These are phyloP conservation scores for Clamator glandarius DNA, from an alignment of 2,797 vertebrate species.

Conservation along the genomic window DNA sequence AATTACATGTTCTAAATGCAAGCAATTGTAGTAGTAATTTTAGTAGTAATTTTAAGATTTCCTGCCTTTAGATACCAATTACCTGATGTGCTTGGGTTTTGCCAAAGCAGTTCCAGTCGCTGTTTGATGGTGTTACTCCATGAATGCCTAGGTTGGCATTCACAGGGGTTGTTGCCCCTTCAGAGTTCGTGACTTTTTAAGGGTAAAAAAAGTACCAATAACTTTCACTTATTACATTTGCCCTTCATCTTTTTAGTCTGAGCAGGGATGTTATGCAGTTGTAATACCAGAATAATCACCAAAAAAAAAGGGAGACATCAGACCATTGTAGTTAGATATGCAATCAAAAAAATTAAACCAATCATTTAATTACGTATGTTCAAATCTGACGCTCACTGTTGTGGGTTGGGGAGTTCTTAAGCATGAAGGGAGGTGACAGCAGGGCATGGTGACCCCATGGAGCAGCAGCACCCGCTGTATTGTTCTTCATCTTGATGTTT, in stretches of 20 bases:
- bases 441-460: not conserved
- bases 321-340: not conserved
- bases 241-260: not conserved
- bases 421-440: too few species aligned
- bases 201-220: not conserved
- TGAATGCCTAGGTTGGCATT: not conserved
- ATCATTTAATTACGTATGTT: not conserved
- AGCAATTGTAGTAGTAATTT: not conserved
- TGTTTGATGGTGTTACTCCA: not conserved
- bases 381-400: not conserved
- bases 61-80: not conserved
- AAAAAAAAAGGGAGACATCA: accelerated
- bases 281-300: not conserved
- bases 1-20: not conserved
- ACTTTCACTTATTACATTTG: not conserved
- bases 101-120: not conserved
- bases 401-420: not conserved
- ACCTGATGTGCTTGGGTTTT: not conserved
- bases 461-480: not conserved
- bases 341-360: not conserved
- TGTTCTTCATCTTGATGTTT: not conserved
- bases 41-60: not conserved
- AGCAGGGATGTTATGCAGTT: not conserved
- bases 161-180: not conserved
- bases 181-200: not conserved